Conservation (phyloP, 2,113 vertebrate genomes). For the Takifugu flavidus region DNA sequence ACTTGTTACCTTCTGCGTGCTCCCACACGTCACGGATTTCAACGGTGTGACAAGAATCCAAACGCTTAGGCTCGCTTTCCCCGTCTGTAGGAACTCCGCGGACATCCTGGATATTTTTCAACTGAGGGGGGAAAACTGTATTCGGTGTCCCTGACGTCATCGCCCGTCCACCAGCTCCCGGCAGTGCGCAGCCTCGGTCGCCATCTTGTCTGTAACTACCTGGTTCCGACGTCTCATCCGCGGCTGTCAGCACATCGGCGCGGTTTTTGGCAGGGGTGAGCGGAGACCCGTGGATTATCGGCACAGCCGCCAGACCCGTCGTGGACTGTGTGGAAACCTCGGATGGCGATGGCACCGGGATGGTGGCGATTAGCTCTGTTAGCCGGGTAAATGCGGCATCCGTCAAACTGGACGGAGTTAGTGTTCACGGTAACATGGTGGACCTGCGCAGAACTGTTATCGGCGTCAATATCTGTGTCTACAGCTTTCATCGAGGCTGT, state of each 20-base stretch:
- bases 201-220: conserved; percentile 53
- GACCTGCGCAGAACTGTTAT: too few species aligned
- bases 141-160: conserved; percentile 47
- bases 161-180: background rate
- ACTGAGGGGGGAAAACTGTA: conserved; percentile 11
- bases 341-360: too few species aligned
- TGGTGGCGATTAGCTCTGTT: too few species aligned
- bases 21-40: background rate
- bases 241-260: background rate
- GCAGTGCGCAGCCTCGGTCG: conserved; percentile 58
- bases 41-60: conserved; percentile 15
- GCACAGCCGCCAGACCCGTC: too few species aligned
- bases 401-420: too few species aligned
- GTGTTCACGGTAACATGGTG: too few species aligned
- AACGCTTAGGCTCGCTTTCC: background rate
- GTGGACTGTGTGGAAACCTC: too few species aligned
- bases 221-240: conserved; percentile 15
- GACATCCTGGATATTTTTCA: conserved; percentile 9
- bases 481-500: too few species aligned
- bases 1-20: conserved; percentile 41
- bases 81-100: background rate
- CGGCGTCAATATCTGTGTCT: too few species aligned
- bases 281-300: background rate
- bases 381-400: too few species aligned
- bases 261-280: background rate